These are phyloP conservation scores for Greenwoodochromis staneri DNA, from an alignment of 2,113 vertebrate genomes.

Conservation along the genomic window DNA sequence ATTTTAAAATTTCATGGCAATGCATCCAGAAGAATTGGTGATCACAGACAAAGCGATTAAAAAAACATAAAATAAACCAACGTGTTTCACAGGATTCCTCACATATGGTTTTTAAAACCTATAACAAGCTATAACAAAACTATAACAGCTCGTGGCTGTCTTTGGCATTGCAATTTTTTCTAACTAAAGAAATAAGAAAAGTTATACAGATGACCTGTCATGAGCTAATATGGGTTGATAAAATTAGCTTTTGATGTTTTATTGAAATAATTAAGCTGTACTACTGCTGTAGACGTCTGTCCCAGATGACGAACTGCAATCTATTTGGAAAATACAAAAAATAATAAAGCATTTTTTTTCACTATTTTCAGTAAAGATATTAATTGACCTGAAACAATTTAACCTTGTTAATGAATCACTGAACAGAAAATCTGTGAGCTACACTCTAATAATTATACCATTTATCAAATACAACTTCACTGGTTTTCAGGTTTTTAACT, in stretches of 20 bases:
- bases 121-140: neutral
- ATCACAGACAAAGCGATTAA: neutral
- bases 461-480: neutral
- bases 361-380: neutral
- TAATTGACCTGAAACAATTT: neutral
- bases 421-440: neutral
- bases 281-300: fast-evolving
- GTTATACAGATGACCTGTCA: neutral
- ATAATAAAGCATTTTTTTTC: neutral
- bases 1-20: neutral
- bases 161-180: neutral
- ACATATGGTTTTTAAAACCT: neutral
- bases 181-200: fast-evolving
- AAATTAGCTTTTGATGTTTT: neutral
- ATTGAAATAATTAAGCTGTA: neutral
- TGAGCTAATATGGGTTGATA: neutral
- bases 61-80: neutral
- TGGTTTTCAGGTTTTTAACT: neutral
- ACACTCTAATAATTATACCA: neutral
- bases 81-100: neutral
- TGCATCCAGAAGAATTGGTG: neutral
- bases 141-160: fast-evolving
- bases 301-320: neutral
- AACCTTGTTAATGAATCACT: neutral
- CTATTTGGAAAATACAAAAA: fast-evolving